Conservation (phyloP, 2,113 vertebrate species). For the Poicephalus gulielmi region DNA sequence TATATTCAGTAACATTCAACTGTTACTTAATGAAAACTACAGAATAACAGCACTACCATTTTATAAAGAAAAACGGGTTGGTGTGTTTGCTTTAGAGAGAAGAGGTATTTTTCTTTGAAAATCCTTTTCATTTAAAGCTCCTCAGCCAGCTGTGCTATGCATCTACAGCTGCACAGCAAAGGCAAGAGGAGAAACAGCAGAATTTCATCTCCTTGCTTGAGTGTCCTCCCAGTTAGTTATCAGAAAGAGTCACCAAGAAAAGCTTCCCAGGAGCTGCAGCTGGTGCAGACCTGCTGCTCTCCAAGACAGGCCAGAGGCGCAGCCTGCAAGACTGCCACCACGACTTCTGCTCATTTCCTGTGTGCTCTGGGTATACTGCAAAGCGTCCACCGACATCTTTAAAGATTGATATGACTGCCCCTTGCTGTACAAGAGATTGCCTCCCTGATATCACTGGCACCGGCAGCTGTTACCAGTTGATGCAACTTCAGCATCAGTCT, state of each 20-base stretch:
- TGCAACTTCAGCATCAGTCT: fast-evolving
- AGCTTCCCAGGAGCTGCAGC: fast-evolving
- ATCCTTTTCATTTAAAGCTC: background rate
- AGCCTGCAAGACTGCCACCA: background rate
- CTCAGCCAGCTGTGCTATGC: background rate
- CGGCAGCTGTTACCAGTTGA: background rate
- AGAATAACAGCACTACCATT: background rate
- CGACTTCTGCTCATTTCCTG: background rate
- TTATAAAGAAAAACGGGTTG: background rate
- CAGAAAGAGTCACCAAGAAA: background rate
- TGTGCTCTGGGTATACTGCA: background rate
- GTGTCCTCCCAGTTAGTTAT: background rate
- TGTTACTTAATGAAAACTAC: background rate
- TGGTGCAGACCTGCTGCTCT: background rate
- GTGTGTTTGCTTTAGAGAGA: background rate
- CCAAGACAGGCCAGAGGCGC: fast-evolving
- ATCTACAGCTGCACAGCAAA: background rate
- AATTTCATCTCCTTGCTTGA: background rate
- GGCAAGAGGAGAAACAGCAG: background rate
- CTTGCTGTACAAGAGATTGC: background rate
- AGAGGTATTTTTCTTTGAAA: background rate
- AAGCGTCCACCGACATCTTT: background rate
- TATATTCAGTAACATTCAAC: background rate
- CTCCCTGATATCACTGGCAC: background rate
- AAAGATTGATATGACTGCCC: background rate